Evolutionary conservation across 2,888 invertebrate species (phyloP).

Genomic region (Drosophila siamana): DNA sequence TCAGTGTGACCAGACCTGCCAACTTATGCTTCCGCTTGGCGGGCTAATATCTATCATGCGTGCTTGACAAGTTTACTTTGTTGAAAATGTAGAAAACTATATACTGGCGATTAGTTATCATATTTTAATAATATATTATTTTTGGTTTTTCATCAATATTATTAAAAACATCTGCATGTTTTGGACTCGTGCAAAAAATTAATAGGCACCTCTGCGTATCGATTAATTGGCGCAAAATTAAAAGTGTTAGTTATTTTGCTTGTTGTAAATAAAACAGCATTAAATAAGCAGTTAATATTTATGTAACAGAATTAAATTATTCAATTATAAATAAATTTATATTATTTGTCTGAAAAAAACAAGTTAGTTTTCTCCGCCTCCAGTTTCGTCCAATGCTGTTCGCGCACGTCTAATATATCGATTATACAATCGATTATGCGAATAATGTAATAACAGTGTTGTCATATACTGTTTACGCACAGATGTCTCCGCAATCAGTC

Average conservation of each 20-base stretch:
- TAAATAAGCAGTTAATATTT: too few relatives aligned
- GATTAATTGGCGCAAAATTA: too few relatives aligned
- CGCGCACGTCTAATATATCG: conserved; percentile 8
- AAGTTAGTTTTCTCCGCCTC: not conserved
- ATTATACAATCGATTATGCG: conserved; percentile 11
- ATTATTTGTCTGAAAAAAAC: not conserved
- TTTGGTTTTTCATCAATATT: too few relatives aligned
- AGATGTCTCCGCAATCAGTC: conserved; percentile 33
- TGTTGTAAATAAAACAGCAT: too few relatives aligned
- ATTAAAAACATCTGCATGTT: too few relatives aligned
- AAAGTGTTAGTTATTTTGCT: too few relatives aligned
- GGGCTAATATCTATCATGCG: conserved; percentile 12
- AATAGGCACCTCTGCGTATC: too few relatives aligned
- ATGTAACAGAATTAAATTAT: not conserved
- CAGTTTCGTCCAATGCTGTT: not conserved
- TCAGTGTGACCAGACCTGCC: conserved; percentile 39
- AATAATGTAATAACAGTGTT: conserved; percentile 35
- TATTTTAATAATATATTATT: too few relatives aligned
- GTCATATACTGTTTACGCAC: conserved; percentile 14
- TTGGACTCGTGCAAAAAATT: too few relatives aligned
- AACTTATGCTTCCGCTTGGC: conserved; percentile 51
- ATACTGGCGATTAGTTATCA: too few relatives aligned
- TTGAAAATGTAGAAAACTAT: too few relatives aligned
- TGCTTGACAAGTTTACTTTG: conserved; percentile 14
- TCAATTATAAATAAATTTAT: conserved; percentile 7